Conservation (phyloP, 1,140 invertebrate species). For the Berghia stephanieae region DNA sequence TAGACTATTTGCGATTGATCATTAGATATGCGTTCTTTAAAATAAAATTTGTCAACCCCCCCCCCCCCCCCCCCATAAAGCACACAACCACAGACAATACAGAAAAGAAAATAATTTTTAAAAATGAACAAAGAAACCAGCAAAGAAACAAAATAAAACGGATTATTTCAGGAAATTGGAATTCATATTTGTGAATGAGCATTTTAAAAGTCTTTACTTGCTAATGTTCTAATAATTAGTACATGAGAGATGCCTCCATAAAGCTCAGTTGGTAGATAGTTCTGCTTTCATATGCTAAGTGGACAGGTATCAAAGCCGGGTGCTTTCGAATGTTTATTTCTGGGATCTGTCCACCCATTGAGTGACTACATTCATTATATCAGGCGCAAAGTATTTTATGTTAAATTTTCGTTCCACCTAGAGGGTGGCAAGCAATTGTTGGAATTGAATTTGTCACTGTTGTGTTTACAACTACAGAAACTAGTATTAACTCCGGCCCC, state of each 20-base stretch:
- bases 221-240: not conserved
- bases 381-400: not conserved
- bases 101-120: not conserved
- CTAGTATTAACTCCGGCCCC: not conserved
- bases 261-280: not conserved
- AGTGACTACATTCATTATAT: no score
- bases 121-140: not conserved
- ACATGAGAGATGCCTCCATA: not conserved
- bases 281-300: no score
- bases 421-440: not conserved
- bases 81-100: not conserved
- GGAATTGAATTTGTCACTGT: not conserved
- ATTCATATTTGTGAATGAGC: no score
- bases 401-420: constrained; percentile 6
- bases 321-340: no score
- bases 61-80: not conserved
- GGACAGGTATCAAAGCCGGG: no score
- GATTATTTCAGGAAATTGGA: not conserved
- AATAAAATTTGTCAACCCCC: not conserved
- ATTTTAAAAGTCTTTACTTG: not conserved
- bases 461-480: not conserved
- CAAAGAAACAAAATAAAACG: not conserved
- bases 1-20: not conserved
- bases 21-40: not conserved
- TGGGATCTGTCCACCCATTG: no score